phyloP scores from a whole-genome alignment of 2,888 invertebrate genomes.

The Ormyrus labotus region DNA sequence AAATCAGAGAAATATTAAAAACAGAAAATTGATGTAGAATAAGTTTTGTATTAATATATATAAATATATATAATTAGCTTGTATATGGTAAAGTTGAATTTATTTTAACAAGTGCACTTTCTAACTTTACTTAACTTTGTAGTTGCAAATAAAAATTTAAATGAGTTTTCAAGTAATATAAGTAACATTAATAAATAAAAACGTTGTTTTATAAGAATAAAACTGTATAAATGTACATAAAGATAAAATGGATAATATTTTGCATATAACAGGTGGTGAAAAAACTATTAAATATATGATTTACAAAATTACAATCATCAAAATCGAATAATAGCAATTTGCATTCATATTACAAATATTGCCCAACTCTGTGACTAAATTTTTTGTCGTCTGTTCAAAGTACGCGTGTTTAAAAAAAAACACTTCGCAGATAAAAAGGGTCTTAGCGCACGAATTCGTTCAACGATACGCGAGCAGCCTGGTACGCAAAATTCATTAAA shows the following conservation, averaged over 20 bases:
- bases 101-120: constrained; percentile 53
- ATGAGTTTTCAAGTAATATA: constrained; percentile 22
- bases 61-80: not conserved
- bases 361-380: constrained; percentile 49
- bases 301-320: constrained; percentile 56
- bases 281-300: constrained; percentile 42
- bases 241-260: constrained; percentile 30
- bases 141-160: constrained; percentile 45
- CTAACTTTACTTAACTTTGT: constrained; percentile 27
- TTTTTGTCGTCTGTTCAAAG: constrained; percentile 21
- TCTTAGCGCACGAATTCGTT: constrained; percentile 37
- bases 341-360: constrained; percentile 43
- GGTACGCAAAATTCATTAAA: constrained; percentile 25
- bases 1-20: constrained; percentile 33
- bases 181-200: constrained; percentile 49
- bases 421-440: constrained; percentile 32
- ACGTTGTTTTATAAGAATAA: constrained; percentile 30
- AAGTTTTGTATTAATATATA: constrained; percentile 9
- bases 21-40: constrained; percentile 26
- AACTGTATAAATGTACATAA: constrained; percentile 23
- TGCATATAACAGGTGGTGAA: constrained; percentile 34
- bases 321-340: constrained; percentile 51
- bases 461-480: constrained; percentile 41
- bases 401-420: constrained; percentile 19
- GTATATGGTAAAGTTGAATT: constrained; percentile 44